A percentile compares a stretch with the other conserved stretches of the same genome.
Evolutionary conservation across 2,888 invertebrate species (phyloP).

Genomic region (Agrilus mali): DNA sequence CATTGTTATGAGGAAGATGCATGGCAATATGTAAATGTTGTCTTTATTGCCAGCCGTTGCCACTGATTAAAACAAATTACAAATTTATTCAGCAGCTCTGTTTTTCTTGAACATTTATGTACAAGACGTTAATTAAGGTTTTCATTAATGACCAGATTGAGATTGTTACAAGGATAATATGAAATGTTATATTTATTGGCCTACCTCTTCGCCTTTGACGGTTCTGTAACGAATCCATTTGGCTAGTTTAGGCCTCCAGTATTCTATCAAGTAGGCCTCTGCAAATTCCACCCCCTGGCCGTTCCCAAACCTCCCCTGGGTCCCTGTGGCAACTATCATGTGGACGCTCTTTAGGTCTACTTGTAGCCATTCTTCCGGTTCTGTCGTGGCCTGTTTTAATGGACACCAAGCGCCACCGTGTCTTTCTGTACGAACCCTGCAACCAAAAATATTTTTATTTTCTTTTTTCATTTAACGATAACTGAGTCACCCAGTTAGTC

Average conservation of each 20-base stretch:
- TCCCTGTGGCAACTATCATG: conserved; percentile 72
- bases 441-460: conserved; percentile 15
- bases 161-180: too few relatives aligned
- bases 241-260: conserved; percentile 65
- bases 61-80: neutral
- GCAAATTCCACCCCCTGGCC: conserved; percentile 82
- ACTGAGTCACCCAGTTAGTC: too few relatives aligned
- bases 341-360: conserved; percentile 65
- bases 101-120: neutral
- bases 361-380: conserved; percentile 68
- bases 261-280: conserved; percentile 73
- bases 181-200: conserved; percentile 16
- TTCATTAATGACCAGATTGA: neutral
- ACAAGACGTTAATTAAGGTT: neutral
- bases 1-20: conserved; percentile 7
- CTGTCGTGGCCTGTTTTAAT: conserved; percentile 63
- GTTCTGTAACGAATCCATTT: conserved; percentile 75
- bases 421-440: conserved; percentile 69
- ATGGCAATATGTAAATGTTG: neutral
- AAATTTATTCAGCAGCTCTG: neutral
- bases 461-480: too few relatives aligned
- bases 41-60: too few relatives aligned
- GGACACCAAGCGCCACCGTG: conserved; percentile 94
- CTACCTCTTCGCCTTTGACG: conserved; percentile 66
- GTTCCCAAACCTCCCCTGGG: conserved; percentile 86